A percentile compares a stretch with the other conserved stretches of the same genome.
These are phyloP conservation scores for Hippocampus barbouri DNA, from an alignment of 2,113 vertebrate genomes.

Conservation along the genomic window DNA sequence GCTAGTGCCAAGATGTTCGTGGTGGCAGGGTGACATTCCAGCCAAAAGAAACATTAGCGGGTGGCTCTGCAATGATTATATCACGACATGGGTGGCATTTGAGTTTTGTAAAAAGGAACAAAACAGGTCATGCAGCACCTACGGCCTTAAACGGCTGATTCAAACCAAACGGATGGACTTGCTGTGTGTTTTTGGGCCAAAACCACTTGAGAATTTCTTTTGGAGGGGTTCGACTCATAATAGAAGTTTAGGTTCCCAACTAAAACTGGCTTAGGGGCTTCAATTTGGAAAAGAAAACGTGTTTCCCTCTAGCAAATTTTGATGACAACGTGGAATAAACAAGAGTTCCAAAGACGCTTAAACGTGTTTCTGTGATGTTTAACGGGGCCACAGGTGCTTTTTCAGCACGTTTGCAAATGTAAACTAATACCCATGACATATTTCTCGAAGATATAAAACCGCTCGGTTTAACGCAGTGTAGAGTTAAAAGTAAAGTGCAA, in stretches of 20 bases:
- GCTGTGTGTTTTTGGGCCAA: neutral
- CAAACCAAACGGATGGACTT: neutral
- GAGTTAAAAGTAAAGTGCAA: too few species aligned
- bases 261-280: neutral
- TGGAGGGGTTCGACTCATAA: neutral
- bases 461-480: too few species aligned
- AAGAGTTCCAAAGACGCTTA: neutral
- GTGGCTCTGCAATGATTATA: neutral
- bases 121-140: neutral
- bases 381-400: neutral
- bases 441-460: too few species aligned
- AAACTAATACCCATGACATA: neutral
- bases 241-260: neutral
- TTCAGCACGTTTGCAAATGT: neutral
- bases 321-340: neutral
- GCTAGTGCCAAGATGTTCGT: constrained; percentile 6
- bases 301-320: neutral
- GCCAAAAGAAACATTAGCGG: neutral
- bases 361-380: neutral
- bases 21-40: neutral
- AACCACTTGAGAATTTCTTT: neutral
- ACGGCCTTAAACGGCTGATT: neutral
- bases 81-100: neutral
- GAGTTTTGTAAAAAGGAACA: neutral
- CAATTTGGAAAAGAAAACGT: neutral